These are phyloP conservation scores for Drosophila orosa DNA, from an alignment of 1,140 invertebrate species.

Conservation along the genomic window DNA sequence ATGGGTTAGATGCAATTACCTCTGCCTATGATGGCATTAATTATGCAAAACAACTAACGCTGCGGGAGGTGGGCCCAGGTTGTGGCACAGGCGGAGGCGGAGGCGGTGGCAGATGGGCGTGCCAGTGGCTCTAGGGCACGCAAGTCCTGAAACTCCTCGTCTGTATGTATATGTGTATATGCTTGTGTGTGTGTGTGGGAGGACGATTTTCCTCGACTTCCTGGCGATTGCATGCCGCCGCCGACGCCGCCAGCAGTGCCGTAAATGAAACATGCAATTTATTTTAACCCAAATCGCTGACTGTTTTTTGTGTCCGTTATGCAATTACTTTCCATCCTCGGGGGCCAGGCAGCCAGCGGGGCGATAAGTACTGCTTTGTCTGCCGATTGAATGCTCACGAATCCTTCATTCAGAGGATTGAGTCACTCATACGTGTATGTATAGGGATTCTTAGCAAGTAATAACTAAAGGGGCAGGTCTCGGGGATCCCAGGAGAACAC, in stretches of 20 bases:
- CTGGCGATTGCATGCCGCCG: conserved; percentile 54
- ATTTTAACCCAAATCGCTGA: conserved; percentile 68
- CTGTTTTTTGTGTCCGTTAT: conserved; percentile 41
- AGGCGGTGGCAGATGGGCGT: neutral
- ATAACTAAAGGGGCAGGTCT: no score
- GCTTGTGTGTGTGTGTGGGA: conserved; percentile 17
- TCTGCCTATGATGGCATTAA: conserved; percentile 74
- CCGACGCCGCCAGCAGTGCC: conserved; percentile 8
- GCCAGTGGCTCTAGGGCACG: conserved; percentile 17
- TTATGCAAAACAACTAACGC: conserved; percentile 69
- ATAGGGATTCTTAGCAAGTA: neutral
- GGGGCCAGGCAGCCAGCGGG: neutral
- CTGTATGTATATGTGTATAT: conserved; percentile 3
- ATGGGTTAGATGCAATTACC: conserved; percentile 66
- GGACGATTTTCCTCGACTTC: conserved; percentile 26
- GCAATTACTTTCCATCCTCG: conserved; percentile 56
- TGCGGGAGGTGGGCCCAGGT: conserved; percentile 4
- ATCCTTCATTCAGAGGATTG: neutral
- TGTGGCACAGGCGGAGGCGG: neutral
- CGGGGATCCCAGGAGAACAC: neutral
- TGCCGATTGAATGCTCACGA: conserved; percentile 29
- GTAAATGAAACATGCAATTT: conserved; percentile 74
- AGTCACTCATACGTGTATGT: neutral
- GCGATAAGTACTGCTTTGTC: conserved; percentile 27
- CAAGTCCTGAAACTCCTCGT: neutral